Base-by-base conservation (phyloP, 2,113 vertebrate genomes). In the Seriola aureovittata region DNA sequence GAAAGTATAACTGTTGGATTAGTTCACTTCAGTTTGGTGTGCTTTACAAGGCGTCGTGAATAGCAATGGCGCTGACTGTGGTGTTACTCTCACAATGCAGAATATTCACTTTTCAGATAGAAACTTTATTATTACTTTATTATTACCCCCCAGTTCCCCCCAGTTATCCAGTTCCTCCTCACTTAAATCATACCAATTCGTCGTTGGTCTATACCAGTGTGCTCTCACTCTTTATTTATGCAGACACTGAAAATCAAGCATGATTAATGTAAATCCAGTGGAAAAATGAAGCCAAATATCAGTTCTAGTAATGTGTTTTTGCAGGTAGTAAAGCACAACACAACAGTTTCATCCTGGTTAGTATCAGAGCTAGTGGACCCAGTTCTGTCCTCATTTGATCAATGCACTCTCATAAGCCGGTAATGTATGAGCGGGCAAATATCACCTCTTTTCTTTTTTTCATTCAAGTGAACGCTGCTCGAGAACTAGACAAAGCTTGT, bases 371-470 rank as follows among this genome's bases (percentile, higher is more conserved):
- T 11, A 60, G 23, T 65, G 71, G 64, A 86, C 83, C 83, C 71
- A 90, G 69, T 82, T 92, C 86, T 89, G 86, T 89, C 85, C 71
- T 71, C 12, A 48, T 87, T 74, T 91, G 88, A 93, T 92, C 82
- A 82, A 87, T 82, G 78, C 25, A 38, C 57, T 86, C 75, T 85
- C 44, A 57, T 12, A 32, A 52, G 71, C 52, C 14, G 86, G 78
- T 71, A 75, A 70, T 84, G 75, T 58, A 85, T 21, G 44, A 67
- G 78, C 71, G 77, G 77, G 76, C 84, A 85, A 87, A 87, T 84
- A 65, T 59, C 29, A 67, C 38, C 38, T 38, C 8, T 38, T 38
- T 38, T 38, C 6, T 38, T 42, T 9, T 74, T 75, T 23, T 75
- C 12, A 74, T 60, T 73, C 46, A 67, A 73, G 23, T 7, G 8